Conservation (phyloP, 2,113 vertebrate species). For the Microtus montanus region DNA sequence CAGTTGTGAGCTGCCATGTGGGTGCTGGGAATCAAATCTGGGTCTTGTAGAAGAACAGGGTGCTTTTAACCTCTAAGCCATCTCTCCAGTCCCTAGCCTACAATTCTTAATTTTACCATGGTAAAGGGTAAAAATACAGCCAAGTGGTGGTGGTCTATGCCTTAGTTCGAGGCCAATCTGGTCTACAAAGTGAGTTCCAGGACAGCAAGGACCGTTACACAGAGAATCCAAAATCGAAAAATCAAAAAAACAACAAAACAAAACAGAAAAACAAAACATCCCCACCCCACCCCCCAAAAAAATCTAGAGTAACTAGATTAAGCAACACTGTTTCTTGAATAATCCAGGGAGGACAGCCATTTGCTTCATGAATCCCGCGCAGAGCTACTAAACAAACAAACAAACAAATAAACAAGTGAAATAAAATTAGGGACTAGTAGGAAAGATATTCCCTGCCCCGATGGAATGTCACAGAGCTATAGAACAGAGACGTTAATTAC, state of each 20-base stretch:
- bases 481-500: background rate
- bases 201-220: too few relatives aligned
- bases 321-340: background rate
- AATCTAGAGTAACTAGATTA: background rate
- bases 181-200: too few relatives aligned
- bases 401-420: too few relatives aligned
- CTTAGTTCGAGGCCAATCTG: too few relatives aligned
- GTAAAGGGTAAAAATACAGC: slow-evolving; percentile 18
- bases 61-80: background rate
- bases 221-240: too few relatives aligned
- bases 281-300: too few relatives aligned
- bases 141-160: too few relatives aligned
- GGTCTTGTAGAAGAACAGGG: background rate
- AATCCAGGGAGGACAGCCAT: background rate
- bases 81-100: background rate
- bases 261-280: too few relatives aligned
- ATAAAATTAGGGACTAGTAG: background rate
- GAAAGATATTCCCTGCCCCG: background rate
- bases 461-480: background rate
- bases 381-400: background rate
- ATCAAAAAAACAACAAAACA: too few relatives aligned
- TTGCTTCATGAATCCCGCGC: background rate
- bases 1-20: background rate
- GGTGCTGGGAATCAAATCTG: background rate
- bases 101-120: slow-evolving; percentile 20